phyloP scores from a whole-genome alignment of 2,797 vertebrate genomes.

The Rhincodon typus region DNA sequence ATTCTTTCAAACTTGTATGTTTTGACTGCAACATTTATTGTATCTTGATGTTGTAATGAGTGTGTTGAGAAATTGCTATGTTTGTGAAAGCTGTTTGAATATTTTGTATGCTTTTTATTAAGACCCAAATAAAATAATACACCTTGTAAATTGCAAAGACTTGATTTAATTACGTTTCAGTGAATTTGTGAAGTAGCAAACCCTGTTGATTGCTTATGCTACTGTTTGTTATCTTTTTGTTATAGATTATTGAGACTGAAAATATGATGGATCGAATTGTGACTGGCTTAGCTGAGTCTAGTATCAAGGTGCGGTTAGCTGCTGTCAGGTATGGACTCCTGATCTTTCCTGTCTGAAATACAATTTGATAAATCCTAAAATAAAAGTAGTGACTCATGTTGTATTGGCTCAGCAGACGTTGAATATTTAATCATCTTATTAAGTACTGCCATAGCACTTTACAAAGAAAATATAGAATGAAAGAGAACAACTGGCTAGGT shows the following conservation, averaged over 20 bases:
- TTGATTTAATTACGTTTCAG: not conserved
- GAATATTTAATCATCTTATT: not conserved
- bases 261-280: slow-evolving; percentile 99
- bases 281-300: slow-evolving; percentile 93
- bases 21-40: not conserved
- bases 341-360: not conserved
- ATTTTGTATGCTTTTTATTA: not conserved
- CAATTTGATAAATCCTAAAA: not conserved
- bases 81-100: not conserved
- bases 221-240: slow-evolving; percentile 46
- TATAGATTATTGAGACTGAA: slow-evolving; percentile 95
- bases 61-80: not conserved
- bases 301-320: slow-evolving; percentile 95
- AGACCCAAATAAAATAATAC: not conserved
- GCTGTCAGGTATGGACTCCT: slow-evolving; percentile 81
- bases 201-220: slow-evolving; percentile 44
- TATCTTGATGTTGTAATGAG: not conserved
- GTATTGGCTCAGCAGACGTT: not conserved
- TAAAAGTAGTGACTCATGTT: not conserved
- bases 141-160: not conserved
- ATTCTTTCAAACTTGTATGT: not conserved
- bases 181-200: slow-evolving; percentile 1
- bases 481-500: not conserved
- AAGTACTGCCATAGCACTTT: not conserved
- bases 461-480: not conserved